Base-by-base conservation (phyloP, 2,888 invertebrate species). In the Melanostoma mellinum region DNA sequence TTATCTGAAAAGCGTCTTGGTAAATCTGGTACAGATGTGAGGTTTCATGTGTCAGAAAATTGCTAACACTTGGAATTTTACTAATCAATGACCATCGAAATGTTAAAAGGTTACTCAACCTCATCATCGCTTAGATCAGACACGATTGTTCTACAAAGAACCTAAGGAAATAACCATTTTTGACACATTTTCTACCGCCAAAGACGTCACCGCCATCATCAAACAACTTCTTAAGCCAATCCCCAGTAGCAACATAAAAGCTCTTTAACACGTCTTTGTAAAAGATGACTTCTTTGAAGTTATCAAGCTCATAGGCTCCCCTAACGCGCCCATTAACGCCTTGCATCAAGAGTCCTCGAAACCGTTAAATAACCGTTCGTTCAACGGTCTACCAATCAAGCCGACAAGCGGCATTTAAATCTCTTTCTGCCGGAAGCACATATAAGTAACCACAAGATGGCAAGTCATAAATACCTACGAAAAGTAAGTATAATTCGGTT, bases 291-390 rank as follows among this genome's bases (percentile, higher is more conserved):
- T 10, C 44, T 46, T 61, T 32, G 53, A 48, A 56, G 32, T 44
- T 69, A 30, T 42, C 32, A 33, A 52, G 50, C 61, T 32, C 4
- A 20, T 10, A 75, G 48, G 42, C 32, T 42, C 42, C 38, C 52
- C 42, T n/a, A 42, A 65, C 63, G 77, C 72, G 30, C 38, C 73
- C 53, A 67, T 73, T 78, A 73, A 67, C 35, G 65, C 36, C 30
- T 53, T 36, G 35, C 58, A 50, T 52, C 30, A 73, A 74, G 53
- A 38, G 73, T 63, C 65, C 71, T 76, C 67, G 48, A 76, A 73
- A 55, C 44, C 38, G 44, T 33, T 61, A 77, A 67, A 38, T 46
- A 55, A 60, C 48, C 44, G 69, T 67, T 69, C 32, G 33, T 33
- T 72, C 60, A 82, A 30, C 52, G 48, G 33, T 33, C 53, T 60